Evolutionary conservation across 2,797 vertebrate species (phyloP), one percentile per base, ranked within the genome.

Genomic region (Esox lucius): DNA sequence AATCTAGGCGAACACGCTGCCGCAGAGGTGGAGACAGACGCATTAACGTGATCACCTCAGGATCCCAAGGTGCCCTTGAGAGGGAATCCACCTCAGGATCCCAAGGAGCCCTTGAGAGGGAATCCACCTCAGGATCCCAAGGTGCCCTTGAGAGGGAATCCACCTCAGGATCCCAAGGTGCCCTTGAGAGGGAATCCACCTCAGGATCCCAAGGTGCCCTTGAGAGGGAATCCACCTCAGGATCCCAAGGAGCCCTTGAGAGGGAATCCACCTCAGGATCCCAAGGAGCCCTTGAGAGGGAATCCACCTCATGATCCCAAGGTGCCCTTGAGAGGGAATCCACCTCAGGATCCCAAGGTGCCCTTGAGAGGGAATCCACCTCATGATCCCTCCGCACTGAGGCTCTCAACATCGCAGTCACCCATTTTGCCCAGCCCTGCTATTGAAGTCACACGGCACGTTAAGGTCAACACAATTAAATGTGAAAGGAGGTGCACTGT

Each of bases 1-100:
- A 78, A 80, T 83, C 70, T 75, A 65, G 35, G 16, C 31, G 24
- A 72, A 28, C 42, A 48, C 80, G 68, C 42, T 22, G 28, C 62
- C 67, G 51, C 49, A 22, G 19, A 68, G 67, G 9, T 39, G 46
- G 11, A 61, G 39, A 42, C 2, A 51, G 53, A 1, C 48, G 71
- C 12, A 11, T 2, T 73, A 46, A 17, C 6, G 9, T 19, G 53
- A n/a, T 59, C n/a, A 24, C 2, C 7, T 11, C n/a, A 59, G 59
- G 53, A 59, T 9, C 53, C 19, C n/a, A 59, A 59, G 2, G 39
- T 9, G 39, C 39, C 39, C 39, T 9, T 39, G 39, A 42, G 53
- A 59, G 17, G 49, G 53, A 59, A 59, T 59, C 59, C 3, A 53
- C 53, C 11, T n/a, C 48, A 15, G 5, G 13, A 15, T 24, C 26